These are phyloP conservation scores for Perizoma affinitatum DNA, from an alignment of 2,888 invertebrate genomes.

Conservation along the genomic window DNA sequence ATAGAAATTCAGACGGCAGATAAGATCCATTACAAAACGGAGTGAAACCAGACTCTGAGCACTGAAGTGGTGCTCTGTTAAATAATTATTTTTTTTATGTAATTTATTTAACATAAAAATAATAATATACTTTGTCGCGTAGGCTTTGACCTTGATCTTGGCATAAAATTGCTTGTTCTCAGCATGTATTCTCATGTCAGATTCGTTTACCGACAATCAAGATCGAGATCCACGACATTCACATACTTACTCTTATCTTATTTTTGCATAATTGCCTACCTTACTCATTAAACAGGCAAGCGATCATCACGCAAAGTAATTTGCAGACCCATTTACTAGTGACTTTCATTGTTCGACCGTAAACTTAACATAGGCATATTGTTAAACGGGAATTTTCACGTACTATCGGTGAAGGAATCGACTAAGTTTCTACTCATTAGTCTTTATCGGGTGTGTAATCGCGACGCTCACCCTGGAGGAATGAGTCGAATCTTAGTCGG, in stretches of 20 bases:
- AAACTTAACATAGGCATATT: slow-evolving; percentile 4
- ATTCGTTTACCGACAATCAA: slow-evolving; percentile 21
- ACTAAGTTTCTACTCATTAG: too few relatives aligned
- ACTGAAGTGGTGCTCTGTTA: too few relatives aligned
- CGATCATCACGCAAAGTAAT: slow-evolving; percentile 30
- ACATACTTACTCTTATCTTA: slow-evolving; percentile 20
- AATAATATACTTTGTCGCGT: not conserved
- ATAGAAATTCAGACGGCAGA: too few relatives aligned
- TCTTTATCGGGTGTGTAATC: too few relatives aligned
- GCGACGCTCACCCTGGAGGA: too few relatives aligned
- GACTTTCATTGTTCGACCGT: slow-evolving; percentile 28
- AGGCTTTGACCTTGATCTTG: slow-evolving; percentile 2
- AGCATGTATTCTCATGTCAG: slow-evolving; percentile 10
- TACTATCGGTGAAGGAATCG: not conserved
- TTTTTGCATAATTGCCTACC: slow-evolving; percentile 26
- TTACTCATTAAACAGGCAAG: slow-evolving; percentile 23
- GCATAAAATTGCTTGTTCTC: slow-evolving; percentile 3
- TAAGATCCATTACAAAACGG: too few relatives aligned
- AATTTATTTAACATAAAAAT: too few relatives aligned
- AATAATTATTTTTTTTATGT: too few relatives aligned
- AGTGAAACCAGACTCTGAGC: too few relatives aligned
- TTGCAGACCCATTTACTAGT: slow-evolving; percentile 22
- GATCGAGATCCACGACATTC: slow-evolving; percentile 16
- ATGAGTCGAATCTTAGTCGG: too few relatives aligned
- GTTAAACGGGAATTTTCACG: slow-evolving; percentile 8